Conservation (phyloP, 2,113 vertebrate species). For the Nymphicus hollandicus region DNA sequence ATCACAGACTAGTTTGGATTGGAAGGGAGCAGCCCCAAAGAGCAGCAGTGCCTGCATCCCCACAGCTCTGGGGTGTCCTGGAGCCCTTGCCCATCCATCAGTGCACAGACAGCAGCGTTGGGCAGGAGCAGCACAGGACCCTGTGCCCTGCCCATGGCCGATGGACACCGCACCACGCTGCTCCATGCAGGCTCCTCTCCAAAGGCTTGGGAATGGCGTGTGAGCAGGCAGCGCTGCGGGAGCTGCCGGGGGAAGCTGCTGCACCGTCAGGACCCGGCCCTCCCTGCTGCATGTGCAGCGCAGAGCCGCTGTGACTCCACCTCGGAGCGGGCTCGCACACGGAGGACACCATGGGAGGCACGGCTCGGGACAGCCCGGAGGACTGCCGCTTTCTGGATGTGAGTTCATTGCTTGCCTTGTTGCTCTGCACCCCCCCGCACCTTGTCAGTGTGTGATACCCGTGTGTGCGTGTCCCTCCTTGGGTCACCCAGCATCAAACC, state of each 20-base stretch:
- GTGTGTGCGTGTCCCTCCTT: neutral
- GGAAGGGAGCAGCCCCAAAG: neutral
- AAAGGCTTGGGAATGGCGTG: neutral
- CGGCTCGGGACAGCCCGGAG: conserved; percentile 55
- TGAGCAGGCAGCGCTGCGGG: neutral
- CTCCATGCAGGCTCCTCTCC: rapidly evolving
- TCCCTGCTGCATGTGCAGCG: conserved; percentile 39
- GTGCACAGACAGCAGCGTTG: rapidly evolving
- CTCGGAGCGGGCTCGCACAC: conserved; percentile 60
- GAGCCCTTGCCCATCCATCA: rapidly evolving
- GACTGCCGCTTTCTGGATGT: conserved; percentile 70
- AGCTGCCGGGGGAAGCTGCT: neutral
- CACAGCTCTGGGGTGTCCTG: rapidly evolving
- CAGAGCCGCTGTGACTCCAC: conserved; percentile 63
- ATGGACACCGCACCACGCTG: rapidly evolving
- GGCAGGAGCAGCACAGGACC: rapidly evolving
- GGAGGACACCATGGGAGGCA: conserved; percentile 66
- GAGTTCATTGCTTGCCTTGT: conserved; percentile 40
- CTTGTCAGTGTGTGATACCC: neutral
- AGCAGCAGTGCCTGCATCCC: rapidly evolving
- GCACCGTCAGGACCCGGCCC: neutral
- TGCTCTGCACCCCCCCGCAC: neutral
- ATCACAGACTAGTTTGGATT: neutral
- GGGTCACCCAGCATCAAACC: neutral
- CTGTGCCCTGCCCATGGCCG: rapidly evolving